Base-by-base conservation (phyloP, 2,797 vertebrate genomes). In the Oreonectes daqikongensis region DNA sequence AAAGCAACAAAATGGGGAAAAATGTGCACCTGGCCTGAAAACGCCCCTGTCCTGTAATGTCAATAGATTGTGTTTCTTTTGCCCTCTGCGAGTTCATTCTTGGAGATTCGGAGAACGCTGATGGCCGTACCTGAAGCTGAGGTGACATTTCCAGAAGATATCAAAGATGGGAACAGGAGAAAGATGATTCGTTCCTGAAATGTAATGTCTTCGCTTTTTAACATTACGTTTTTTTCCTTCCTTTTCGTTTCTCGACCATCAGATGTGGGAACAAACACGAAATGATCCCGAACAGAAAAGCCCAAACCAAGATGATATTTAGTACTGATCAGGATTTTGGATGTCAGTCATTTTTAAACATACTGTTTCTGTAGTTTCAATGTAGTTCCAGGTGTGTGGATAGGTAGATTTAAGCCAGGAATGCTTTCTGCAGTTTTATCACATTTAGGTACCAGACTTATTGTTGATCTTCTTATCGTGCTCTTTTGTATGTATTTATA, bases 401-500 rank as follows among this genome's bases (percentile, higher is more conserved):
- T 86, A 86, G 83, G 81, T 90, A 90, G 90, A 86, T 85, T 88
- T 87, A 77, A 87, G 80, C 81, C 87, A 88, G 86, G 85, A 88
- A 87, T 85, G 88, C 88, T 90, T 86, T 88, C 87, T 84, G 86
- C 85, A 82, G 83, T 89, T 90, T 91, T 84, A 82, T 87, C 88
- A 84, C 87, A 73, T 89, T 92, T 89, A 90, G 87, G 86, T 89
- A 87, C 86, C 85, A 87, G 87, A 85, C 82, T 84, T 86, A 86
- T 87, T 75, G 79, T 90, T 88, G 67, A 85, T 87, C 88, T 86
- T 88, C 86, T 88, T 87, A 86, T 84, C 87, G 91, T 93, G 90
- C 85, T 92, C 88, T 91, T 92, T 92, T 92, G 67, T 91, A 90
- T 91, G 91, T 93, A 91, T 93, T 93, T 93, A 92, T 92, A 90